Base-by-base conservation (phyloP, 2,888 invertebrate species). In the Aromia moschata region DNA sequence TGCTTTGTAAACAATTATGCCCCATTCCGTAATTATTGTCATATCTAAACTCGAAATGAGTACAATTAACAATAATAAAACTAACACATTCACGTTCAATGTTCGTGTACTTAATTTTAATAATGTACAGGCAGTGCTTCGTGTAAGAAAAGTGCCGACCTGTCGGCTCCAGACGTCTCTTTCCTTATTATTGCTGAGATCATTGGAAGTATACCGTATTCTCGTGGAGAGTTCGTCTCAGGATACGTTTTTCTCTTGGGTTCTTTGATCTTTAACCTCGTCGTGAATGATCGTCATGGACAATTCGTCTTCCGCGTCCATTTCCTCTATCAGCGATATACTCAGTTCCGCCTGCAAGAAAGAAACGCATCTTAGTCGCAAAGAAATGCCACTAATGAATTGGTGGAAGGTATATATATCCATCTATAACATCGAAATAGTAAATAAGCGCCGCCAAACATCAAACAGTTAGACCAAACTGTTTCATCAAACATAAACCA, bases 21-120 rank as follows among this genome's bases (percentile, higher is more conserved):
- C 78, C 73, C 78, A 77, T 77, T 77, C 76, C 77, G 67, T 65
- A 67, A 73, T 78, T 79, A 79, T 79, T 79, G 79, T 79, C 79
- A 73, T 76, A 70, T 75, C 72, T 74, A 75, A 74, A 62, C 69
- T 69, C 67, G 70, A 71, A n/a, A 73, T 67, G 69, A 67, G 71
- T 73, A 71, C 64, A 68, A 69, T 65, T 66, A 74, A 73, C 69
- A 70, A 72, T 69, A 67, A 70, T 69, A 68, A 59, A 67, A 57
- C 67, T 61, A 71, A 68, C 62, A 69, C 70, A 69, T 68, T 62
- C 70, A 70, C 68, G 67, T 67, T 63, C 52, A 57, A 49, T 61
- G 62, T 65, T 62, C 58, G 65, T 67, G 56, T 65, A 62, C 40
- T 59, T 60, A 64, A 43, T 62, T 59, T n/a, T 60, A 56, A 55